Evolutionary conservation across 2,113 vertebrate species (phyloP), one percentile per base, ranked within the genome.

Genomic region (Trochalopteron elliotii): DNA sequence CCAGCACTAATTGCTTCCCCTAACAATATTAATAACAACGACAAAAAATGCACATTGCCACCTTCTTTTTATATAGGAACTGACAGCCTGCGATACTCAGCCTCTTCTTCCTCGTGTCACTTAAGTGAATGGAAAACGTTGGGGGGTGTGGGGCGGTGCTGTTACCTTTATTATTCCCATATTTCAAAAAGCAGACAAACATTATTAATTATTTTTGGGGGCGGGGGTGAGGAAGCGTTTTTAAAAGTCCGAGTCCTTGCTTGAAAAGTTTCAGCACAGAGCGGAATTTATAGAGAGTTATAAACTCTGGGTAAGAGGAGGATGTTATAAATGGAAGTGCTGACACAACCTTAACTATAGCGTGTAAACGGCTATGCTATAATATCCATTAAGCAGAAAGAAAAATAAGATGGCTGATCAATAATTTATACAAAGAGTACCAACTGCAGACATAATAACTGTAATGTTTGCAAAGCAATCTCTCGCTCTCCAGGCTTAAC

Each of bases 371-470:
- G 97, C 97, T 94, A 97, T 97, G 97, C 98, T 98, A 98, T 98
- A 98, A 98, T 98, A 98, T 98, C 98, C 98, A 98, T 98, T 98
- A 98, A 98, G 98, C 97, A 98, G 98, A 98, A 98, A 98, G 98
- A 98, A 98, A 98, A 98, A 98, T 98, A 98, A 98, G 97, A 97
- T 97, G 97, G 97, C 96, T 98, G 98, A 98, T 98, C 98, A 98
- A 98, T 98, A 98, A 98, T 98, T 98, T 98, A 98, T 98, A 98
- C 98, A 97, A 97, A 98, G 97, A 98, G 98, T 98, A 98, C 98
- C 98, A 98, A 98, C 98, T 97, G 98, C 98, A 98, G 97, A 97
- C 98, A 98, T 98, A 98, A 98, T 98, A 98, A 98, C 98, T 98
- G 97, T 98, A 98, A 98, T 98, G 98, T 98, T 98, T 98, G 98